phyloP scores from a whole-genome alignment of 2,797 vertebrate species.

The Bryconaethiops microstoma region DNA sequence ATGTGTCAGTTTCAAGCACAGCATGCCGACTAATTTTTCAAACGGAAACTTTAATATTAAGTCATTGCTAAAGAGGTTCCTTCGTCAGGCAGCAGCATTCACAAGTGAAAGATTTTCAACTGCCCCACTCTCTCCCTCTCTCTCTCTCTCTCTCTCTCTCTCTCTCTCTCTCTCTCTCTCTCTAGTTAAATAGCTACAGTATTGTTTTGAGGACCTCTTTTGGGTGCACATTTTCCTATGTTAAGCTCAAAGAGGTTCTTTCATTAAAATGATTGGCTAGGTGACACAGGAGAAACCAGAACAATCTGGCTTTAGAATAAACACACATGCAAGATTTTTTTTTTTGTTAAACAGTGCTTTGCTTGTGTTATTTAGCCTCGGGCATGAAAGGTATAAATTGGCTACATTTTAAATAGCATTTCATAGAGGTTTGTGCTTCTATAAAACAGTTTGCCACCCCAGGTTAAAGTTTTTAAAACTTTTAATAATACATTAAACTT shows the following conservation, averaged over 20 bases:
- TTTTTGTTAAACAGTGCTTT: conserved; percentile 65
- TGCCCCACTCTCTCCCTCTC: not conserved
- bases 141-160: not conserved
- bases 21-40: conserved; percentile 23
- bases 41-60: conserved; percentile 13
- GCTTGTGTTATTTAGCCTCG: conserved; percentile 65
- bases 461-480: conserved; percentile 27
- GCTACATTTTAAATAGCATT: conserved; percentile 42
- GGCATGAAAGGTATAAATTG: conserved; percentile 54
- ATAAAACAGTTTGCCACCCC: conserved; percentile 42
- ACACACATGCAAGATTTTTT: conserved; percentile 56
- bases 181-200: conserved; percentile 18
- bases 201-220: conserved; percentile 31
- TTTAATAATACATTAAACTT: not conserved
- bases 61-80: not conserved
- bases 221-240: conserved; percentile 38
- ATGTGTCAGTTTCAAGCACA: conserved; percentile 36
- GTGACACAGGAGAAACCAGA: conserved; percentile 70
- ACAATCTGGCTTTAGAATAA: conserved; percentile 64
- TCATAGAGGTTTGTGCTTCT: conserved; percentile 41
- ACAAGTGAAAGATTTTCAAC: conserved; percentile 4
- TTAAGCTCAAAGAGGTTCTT: conserved; percentile 44
- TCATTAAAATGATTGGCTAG: conserved; percentile 62
- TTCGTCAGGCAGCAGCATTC: not conserved
- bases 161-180: not conserved